Evolutionary conservation across 1,140 invertebrate genomes (phyloP).

Genomic region (Linepithema humile): DNA sequence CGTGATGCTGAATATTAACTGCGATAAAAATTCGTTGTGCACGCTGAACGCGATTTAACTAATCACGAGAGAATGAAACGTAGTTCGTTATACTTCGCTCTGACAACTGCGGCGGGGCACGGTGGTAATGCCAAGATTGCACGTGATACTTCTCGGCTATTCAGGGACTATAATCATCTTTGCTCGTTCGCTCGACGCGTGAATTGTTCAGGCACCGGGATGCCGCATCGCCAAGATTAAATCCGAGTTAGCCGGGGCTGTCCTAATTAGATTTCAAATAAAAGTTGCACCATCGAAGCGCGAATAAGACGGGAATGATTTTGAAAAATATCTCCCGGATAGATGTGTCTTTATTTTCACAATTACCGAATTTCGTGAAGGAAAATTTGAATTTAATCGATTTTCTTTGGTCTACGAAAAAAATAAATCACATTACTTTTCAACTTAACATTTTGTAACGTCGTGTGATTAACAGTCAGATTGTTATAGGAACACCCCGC

Average conservation of each 20-base stretch:
- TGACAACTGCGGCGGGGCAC: neutral
- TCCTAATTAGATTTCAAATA: conserved; percentile 38
- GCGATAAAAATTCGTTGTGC: neutral
- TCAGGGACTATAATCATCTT: conserved; percentile 55
- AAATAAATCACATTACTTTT: no score
- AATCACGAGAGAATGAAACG: conserved; percentile 33
- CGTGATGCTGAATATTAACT: neutral
- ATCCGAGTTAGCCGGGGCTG: conserved; percentile 25
- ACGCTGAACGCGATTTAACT: conserved; percentile 14
- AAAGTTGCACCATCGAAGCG: neutral
- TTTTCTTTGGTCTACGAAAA: no score
- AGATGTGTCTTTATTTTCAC: neutral
- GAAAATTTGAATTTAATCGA: no score
- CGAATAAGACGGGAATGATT: neutral
- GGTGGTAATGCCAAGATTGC: conserved; percentile 47
- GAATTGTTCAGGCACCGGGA: conserved; percentile 50
- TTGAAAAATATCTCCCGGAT: neutral
- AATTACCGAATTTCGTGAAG: neutral
- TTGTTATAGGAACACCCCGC: no score
- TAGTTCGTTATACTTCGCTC: conserved; percentile 20
- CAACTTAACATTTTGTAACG: no score
- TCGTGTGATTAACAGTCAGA: no score
- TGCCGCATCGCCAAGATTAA: conserved; percentile 41
- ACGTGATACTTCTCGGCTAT: conserved; percentile 60
- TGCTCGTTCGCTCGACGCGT: conserved; percentile 49